A percentile compares a stretch with the other conserved stretches of the same genome.
These are phyloP conservation scores for Darevskia nairensis DNA, from an alignment of 2,797 vertebrate species.

Conservation along the genomic window DNA sequence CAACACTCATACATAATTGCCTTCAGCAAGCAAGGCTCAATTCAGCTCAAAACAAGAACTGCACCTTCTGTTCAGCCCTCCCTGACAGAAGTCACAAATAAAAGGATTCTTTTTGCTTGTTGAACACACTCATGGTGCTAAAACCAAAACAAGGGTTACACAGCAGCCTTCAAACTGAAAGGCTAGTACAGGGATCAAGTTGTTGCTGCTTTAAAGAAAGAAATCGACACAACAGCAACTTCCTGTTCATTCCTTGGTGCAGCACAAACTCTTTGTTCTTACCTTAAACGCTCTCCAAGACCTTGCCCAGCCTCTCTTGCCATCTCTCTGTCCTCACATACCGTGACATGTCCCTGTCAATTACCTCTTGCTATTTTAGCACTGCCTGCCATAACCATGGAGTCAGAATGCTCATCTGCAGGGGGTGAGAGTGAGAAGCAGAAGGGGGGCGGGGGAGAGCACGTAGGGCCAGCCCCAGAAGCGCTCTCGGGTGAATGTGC, in stretches of 20 bases:
- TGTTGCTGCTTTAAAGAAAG: too few species aligned
- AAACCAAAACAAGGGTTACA: background rate
- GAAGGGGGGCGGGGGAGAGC: too few species aligned
- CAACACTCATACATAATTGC: background rate
- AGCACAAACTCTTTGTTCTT: background rate
- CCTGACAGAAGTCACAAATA: background rate
- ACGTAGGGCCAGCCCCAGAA: too few species aligned
- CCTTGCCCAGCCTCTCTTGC: background rate
- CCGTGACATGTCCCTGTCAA: background rate
- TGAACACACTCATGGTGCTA: background rate
- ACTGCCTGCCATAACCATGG: too few species aligned
- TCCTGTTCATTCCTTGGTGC: too few species aligned
- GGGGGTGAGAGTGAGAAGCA: too few species aligned
- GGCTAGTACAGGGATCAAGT: too few species aligned
- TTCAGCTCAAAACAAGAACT: background rate
- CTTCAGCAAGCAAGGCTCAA: slow-evolving; percentile 8
- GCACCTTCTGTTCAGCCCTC: background rate
- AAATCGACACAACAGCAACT: too few species aligned
- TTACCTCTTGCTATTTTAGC: too few species aligned
- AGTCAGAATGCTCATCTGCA: too few species aligned
- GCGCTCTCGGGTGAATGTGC: too few species aligned
- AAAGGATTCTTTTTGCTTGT: background rate
- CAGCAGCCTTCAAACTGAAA: background rate
- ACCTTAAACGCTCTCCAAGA: background rate
- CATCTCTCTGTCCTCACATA: background rate